Conservation (phyloP, 1,140 invertebrate genomes). For the Drosophila kanapiae region DNA sequence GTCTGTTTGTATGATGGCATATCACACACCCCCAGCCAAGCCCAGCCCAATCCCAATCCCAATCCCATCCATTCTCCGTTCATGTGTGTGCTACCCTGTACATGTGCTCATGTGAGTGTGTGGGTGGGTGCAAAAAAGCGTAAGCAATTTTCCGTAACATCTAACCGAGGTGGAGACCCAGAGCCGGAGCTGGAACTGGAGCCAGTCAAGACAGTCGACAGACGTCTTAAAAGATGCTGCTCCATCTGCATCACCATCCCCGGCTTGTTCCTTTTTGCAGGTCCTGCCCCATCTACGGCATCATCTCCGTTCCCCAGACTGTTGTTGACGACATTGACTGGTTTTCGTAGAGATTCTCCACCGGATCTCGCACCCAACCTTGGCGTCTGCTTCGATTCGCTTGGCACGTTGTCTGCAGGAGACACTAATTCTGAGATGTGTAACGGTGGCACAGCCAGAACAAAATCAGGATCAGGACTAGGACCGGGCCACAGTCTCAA, state of each 20-base stretch:
- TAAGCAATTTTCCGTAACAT: constrained; percentile 84
- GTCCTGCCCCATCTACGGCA: constrained; percentile 25
- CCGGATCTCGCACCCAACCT: constrained; percentile 19
- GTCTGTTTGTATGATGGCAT: constrained; percentile 79
- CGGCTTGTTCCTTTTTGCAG: constrained; percentile 12
- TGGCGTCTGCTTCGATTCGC: constrained; percentile 69
- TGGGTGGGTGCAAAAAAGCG: constrained; percentile 77
- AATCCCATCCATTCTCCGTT: constrained; percentile 45
- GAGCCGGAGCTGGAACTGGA: constrained; percentile 14
- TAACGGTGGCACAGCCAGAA: constrained; percentile 52
- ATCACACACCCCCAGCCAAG: constrained; percentile 26
- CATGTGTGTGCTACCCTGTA: constrained; percentile 69
- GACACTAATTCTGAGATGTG: constrained; percentile 80
- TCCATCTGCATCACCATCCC: constrained; percentile 40
- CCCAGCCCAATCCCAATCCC: constrained; percentile 3
- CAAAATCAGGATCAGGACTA: constrained; percentile 31
- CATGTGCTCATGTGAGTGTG: constrained; percentile 39
- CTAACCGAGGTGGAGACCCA: constrained; percentile 60
- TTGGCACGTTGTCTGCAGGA: constrained; percentile 73
- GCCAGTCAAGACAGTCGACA: constrained; percentile 69
- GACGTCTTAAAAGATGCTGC: constrained; percentile 64
- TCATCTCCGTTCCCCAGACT: constrained; percentile 20
- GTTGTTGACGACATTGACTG: constrained; percentile 77
- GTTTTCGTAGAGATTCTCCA: constrained; percentile 50
- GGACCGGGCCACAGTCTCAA: background rate